Conservation (phyloP, 1,140 invertebrate genomes). For the Drosophila ohnishii region DNA sequence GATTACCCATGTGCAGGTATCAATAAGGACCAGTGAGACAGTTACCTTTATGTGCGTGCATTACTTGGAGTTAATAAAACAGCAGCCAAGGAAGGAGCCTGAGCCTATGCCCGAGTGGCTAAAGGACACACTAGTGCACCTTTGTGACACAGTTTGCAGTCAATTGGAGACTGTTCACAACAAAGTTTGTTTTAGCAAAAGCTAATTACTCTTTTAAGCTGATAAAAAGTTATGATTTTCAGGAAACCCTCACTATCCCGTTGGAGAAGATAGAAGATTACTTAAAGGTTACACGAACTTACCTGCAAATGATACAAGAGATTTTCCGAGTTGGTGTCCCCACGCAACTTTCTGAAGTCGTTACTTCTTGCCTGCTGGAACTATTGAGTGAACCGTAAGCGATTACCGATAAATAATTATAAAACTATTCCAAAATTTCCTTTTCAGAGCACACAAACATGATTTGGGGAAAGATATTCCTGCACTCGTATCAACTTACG, state of each 20-base stretch:
- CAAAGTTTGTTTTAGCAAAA: slow-evolving; percentile 8
- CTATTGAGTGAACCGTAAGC: slow-evolving; percentile 45
- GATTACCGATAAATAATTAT: not conserved
- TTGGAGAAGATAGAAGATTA: slow-evolving; percentile 33
- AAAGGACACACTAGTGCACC: slow-evolving; percentile 44
- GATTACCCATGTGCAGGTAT: slow-evolving; percentile 16
- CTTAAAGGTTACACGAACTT: slow-evolving; percentile 24
- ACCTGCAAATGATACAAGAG: slow-evolving; percentile 46
- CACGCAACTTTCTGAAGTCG: slow-evolving; percentile 9
- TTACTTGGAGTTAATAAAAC: slow-evolving; percentile 13
- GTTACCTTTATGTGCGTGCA: slow-evolving; percentile 50
- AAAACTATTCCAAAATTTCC: not conserved
- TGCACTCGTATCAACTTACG: slow-evolving; percentile 21
- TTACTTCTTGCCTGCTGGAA: slow-evolving; percentile 23
- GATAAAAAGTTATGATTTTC: not conserved
- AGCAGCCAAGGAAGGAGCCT: not conserved
- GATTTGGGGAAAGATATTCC: slow-evolving; percentile 13
- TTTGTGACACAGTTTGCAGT: slow-evolving; percentile 36
- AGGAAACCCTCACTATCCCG: slow-evolving; percentile 25
- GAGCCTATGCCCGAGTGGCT: slow-evolving; percentile 45
- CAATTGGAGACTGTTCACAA: slow-evolving; percentile 23
- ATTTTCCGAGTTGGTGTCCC: slow-evolving; percentile 28
- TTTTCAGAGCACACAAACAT: slow-evolving; percentile 12
- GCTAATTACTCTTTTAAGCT: not conserved
- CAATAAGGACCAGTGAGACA: slow-evolving; percentile 47